phyloP scores from a whole-genome alignment of 2,888 invertebrate species.

The Buathra laborator region DNA sequence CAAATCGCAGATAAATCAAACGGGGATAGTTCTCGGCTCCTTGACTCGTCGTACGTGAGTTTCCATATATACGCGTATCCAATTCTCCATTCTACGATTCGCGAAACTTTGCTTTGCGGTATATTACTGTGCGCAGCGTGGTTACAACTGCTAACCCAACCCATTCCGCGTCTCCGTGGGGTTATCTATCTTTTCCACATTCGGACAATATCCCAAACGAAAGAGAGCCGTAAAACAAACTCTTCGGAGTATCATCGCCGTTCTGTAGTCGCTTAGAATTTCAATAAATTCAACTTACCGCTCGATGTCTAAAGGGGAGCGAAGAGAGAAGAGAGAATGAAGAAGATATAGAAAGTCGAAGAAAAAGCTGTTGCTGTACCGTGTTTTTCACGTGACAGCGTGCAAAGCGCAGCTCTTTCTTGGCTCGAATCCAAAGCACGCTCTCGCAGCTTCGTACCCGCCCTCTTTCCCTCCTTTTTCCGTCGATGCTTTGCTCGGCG shows the following conservation, averaged over 20 bases:
- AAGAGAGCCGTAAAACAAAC: conserved; percentile 60
- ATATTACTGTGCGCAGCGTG: conserved; percentile 24
- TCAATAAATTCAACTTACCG: conserved; percentile 79
- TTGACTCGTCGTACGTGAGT: conserved; percentile 59
- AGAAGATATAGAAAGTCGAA: conserved; percentile 54
- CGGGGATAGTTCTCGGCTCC: conserved; percentile 46
- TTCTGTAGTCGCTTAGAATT: conserved; percentile 79
- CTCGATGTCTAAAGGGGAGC: conserved; percentile 55
- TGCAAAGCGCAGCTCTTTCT: conserved; percentile 48
- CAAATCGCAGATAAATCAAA: conserved; percentile 81
- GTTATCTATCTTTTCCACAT: conserved; percentile 56
- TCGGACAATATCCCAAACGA: conserved; percentile 49
- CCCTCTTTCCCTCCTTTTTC: conserved; percentile 51
- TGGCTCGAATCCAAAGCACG: conserved; percentile 67
- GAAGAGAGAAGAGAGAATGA: conserved; percentile 35
- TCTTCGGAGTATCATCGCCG: conserved; percentile 58
- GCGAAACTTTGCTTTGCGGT: conserved; percentile 48
- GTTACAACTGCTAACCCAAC: conserved; percentile 32
- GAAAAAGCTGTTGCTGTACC: conserved; percentile 50
- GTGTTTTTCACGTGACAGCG: conserved; percentile 50
- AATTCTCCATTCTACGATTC: conserved; percentile 25
- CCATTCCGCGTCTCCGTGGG: conserved; percentile 48
- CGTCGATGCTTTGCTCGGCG: conserved; percentile 28
- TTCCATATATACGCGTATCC: conserved; percentile 11
- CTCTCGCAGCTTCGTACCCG: conserved; percentile 61